A percentile compares a stretch with the other conserved stretches of the same genome.
These are phyloP conservation scores for Leptopterna dolabrata DNA, from an alignment of 2,888 invertebrate species.

Conservation along the genomic window DNA sequence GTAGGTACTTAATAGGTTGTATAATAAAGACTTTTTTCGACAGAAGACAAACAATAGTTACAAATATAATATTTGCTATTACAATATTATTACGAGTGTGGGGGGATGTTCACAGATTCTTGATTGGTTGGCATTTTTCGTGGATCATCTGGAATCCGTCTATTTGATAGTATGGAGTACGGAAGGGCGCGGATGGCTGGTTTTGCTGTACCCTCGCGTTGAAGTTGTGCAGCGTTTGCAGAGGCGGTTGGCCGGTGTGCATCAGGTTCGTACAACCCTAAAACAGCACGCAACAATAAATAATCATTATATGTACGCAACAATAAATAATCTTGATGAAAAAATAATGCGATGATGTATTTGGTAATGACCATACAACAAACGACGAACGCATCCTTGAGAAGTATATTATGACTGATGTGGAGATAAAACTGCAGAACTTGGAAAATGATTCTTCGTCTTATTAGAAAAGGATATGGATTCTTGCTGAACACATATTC, in stretches of 20 bases:
- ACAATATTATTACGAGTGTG: neutral
- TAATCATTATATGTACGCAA: too few species aligned
- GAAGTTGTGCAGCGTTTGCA: neutral
- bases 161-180: neutral
- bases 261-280: constrained; percentile 29
- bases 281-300: neutral
- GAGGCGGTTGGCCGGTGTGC: neutral
- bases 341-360: too few species aligned
- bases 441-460: too few species aligned
- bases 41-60: neutral
- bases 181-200: neutral
- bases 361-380: too few species aligned
- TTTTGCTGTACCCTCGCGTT: neutral
- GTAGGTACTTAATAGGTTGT: neutral
- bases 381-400: too few species aligned
- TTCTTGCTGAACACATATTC: too few species aligned
- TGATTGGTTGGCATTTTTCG: neutral
- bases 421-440: too few species aligned
- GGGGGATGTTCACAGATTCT: neutral
- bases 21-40: neutral
- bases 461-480: too few species aligned
- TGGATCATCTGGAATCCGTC: neutral
- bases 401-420: too few species aligned
- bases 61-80: neutral
- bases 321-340: too few species aligned